A percentile compares a stretch with the other conserved stretches of the same genome.
Conservation (phyloP, 2,113 vertebrate genomes). For the Syrrhaptes paradoxus region DNA sequence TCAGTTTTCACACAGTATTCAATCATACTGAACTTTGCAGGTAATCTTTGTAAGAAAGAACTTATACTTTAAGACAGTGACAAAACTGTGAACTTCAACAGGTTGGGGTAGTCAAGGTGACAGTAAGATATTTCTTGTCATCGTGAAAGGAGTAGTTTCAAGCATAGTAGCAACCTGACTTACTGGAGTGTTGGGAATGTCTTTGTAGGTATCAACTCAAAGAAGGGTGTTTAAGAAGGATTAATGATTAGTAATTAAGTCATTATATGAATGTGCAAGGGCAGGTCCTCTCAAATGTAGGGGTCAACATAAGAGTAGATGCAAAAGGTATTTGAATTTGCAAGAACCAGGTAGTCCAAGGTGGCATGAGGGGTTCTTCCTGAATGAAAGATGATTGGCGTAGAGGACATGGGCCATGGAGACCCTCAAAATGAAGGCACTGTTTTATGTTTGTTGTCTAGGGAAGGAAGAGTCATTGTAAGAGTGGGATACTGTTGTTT, state of each 20-base stretch:
- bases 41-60: background rate
- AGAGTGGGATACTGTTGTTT: background rate
- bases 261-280: background rate
- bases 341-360: background rate
- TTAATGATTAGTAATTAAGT: background rate
- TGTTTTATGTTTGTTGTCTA: background rate
- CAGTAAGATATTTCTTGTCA: background rate
- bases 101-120: background rate
- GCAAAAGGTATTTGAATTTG: background rate
- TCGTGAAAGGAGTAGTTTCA: background rate
- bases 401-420: accelerated
- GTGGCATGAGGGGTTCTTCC: background rate
- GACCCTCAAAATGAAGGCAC: background rate
- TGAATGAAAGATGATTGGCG: background rate
- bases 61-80: background rate
- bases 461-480: background rate
- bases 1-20: background rate
- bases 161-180: background rate
- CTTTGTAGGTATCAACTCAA: background rate
- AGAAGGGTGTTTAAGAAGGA: background rate
- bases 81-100: background rate
- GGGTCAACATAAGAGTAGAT: background rate
- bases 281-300: background rate
- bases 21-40: background rate
- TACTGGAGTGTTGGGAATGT: background rate